Base-by-base conservation (phyloP, 2,888 invertebrate genomes). In the Drosophila kuntzei region DNA sequence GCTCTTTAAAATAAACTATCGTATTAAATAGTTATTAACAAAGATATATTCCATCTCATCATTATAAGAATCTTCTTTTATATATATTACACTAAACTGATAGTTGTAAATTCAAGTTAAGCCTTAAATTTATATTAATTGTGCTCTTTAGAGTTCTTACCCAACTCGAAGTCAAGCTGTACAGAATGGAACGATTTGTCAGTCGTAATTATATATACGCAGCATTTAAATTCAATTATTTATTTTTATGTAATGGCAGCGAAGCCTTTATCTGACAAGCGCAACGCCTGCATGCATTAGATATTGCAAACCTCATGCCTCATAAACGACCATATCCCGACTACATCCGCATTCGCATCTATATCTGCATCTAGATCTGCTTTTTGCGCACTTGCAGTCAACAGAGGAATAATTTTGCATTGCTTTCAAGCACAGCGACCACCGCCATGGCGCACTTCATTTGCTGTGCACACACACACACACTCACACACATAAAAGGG, bases 361-460 rank as follows among this genome's bases (percentile, higher is more conserved):
- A 44, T 20, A 61, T 62, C 71, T 71, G 37, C 29, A 65, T 65
- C 65, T 59, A 43, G 41, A 71, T 44, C 67, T 57, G 34, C 47
- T 49, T 54, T 53, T 54, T 66, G 47, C 37, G 46, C 53, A 55
- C 71, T 71, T 76, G 61, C 62, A 57, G 51, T 57, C 62, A 73
- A 62, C 72, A 64, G 14, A 60, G 78, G 65, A 80, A 76, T 78
- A 76, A 80, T 78, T 71, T 69, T 51, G 69, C 75, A 55, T 57
- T 62, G 68, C 72, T 57, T 76, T 69, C 63, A 55, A 53, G 55
- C 68, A 57, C 18, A 25, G 58, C 55, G 58, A 57, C 61, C 61
- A 76, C 22, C 71, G 36, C 7, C 18, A 22, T 47, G 61, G 67
- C 61, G 66, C 70, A 71, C 81, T 81, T 72, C 69, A 80, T 80